A percentile compares a stretch with the other conserved stretches of the same genome.
phyloP scores from a whole-genome alignment of 2,888 invertebrate genomes.

The Hypomecis atomaria region DNA sequence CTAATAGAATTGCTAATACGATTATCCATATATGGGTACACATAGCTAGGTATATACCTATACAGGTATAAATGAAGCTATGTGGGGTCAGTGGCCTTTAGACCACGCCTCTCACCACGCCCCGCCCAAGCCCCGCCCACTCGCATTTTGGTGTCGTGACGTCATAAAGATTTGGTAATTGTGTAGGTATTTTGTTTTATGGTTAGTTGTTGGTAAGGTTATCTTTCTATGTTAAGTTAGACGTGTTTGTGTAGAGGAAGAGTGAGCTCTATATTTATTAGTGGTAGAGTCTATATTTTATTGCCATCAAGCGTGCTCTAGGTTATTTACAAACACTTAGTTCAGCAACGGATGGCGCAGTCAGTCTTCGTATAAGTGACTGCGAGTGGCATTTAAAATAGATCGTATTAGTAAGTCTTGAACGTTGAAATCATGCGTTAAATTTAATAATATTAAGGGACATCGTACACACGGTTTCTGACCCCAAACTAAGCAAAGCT shows the following conservation, averaged over 20 bases:
- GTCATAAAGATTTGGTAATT: constrained; percentile 39
- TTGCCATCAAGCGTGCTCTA: too few relatives aligned
- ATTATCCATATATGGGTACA: constrained; percentile 49
- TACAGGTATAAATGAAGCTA: constrained; percentile 46
- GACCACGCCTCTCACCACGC: constrained; percentile 72
- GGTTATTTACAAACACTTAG: too few relatives aligned
- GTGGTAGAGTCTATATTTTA: too few relatives aligned
- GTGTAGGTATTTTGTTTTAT: background rate
- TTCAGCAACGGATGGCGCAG: too few relatives aligned
- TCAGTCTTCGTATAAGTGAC: too few relatives aligned
- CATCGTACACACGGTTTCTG: too few relatives aligned
- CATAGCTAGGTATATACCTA: constrained; percentile 44
- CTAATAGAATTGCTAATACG: constrained; percentile 75
- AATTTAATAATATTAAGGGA: too few relatives aligned
- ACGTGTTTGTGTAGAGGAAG: background rate
- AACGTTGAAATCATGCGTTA: too few relatives aligned
- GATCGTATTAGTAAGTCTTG: too few relatives aligned
- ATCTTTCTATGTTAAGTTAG: background rate
- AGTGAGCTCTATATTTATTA: background rate
- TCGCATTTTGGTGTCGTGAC: constrained; percentile 52
- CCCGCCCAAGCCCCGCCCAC: constrained; percentile 66
- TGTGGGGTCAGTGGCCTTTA: constrained; percentile 63
- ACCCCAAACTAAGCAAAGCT: too few relatives aligned
- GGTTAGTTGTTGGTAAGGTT: background rate
- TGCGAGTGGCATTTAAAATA: too few relatives aligned